These are phyloP conservation scores for Synergus laeviventris DNA, from an alignment of 2,888 invertebrate genomes.

Conservation along the genomic window DNA sequence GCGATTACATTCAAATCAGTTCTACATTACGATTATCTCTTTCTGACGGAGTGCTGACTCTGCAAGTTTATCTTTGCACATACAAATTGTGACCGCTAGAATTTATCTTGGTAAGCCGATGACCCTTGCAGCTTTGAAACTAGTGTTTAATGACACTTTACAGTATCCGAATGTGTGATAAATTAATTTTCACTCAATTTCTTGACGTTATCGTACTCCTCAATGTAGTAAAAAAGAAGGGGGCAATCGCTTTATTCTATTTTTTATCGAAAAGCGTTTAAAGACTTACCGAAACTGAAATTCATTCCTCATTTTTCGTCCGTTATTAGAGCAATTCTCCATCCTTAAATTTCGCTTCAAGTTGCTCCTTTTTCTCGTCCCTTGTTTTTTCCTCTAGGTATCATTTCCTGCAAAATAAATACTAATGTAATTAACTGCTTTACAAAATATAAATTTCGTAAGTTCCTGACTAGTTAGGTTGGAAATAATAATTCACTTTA, in stretches of 20 bases:
- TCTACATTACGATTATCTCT: not conserved
- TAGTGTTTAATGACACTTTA: not conserved
- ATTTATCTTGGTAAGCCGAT: slow-evolving; percentile 18
- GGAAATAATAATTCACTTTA: not conserved
- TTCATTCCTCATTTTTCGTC: too few relatives aligned
- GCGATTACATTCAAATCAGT: slow-evolving; percentile 12
- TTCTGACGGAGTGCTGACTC: not conserved
- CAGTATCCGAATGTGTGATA: not conserved
- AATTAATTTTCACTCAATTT: not conserved
- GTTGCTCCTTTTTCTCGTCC: too few relatives aligned
- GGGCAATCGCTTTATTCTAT: too few relatives aligned
- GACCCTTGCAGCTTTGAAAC: not conserved
- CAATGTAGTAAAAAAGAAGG: too few relatives aligned
- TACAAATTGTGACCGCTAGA: slow-evolving; percentile 19
- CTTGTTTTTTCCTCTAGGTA: too few relatives aligned
- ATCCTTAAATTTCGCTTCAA: too few relatives aligned
- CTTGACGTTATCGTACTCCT: too few relatives aligned
- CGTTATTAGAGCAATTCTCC: too few relatives aligned
- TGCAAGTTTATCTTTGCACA: slow-evolving; percentile 16
- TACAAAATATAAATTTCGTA: not conserved
- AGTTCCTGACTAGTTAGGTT: not conserved
- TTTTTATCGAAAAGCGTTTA: too few relatives aligned
- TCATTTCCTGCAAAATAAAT: too few relatives aligned
- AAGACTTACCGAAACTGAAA: too few relatives aligned
- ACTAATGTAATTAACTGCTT: too few relatives aligned